Percentiles rank a stretch among this genome's conserved stretches.
Evolutionary conservation across 1,140 invertebrate genomes (phyloP).

Genomic region (Phymorhynchus buccinoides): DNA sequence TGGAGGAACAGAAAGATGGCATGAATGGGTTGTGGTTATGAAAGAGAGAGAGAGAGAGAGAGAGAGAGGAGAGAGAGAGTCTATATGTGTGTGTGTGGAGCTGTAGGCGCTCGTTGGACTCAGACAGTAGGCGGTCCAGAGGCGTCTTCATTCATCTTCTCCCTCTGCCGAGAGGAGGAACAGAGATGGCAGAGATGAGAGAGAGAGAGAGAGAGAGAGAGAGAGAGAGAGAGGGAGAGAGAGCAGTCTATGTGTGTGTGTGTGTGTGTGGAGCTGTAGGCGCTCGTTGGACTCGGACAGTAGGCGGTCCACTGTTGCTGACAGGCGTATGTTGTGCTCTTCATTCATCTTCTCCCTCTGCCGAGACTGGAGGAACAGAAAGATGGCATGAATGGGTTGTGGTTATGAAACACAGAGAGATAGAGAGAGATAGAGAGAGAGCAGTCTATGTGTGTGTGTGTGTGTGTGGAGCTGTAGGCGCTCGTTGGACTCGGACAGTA

Average conservation of each 20-base stretch:
- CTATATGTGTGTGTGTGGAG: no score
- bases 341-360: slow-evolving; percentile 99
- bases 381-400: no score
- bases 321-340: slow-evolving; percentile 97
- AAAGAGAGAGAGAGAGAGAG: not conserved
- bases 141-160: slow-evolving; percentile 99
- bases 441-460: no score
- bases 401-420: no score
- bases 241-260: no score
- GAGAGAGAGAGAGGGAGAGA: no score
- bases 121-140: no score
- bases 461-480: slow-evolving; percentile 95
- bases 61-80: no score
- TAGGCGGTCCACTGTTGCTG: slow-evolving; percentile 86
- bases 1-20: slow-evolving; percentile 75
- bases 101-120: slow-evolving; percentile 97
- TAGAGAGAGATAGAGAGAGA: no score
- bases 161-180: slow-evolving; percentile 95
- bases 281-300: slow-evolving; percentile 94
- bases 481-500: slow-evolving; percentile 92
- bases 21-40: not conserved
- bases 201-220: no score
- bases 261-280: slow-evolving; percentile 97
- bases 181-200: no score
- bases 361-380: slow-evolving; percentile 89